Percentiles rank a stretch among this genome's conserved stretches.
Evolutionary conservation across 2,113 vertebrate species (phyloP).

Genomic region (Peromyscus leucopus): DNA sequence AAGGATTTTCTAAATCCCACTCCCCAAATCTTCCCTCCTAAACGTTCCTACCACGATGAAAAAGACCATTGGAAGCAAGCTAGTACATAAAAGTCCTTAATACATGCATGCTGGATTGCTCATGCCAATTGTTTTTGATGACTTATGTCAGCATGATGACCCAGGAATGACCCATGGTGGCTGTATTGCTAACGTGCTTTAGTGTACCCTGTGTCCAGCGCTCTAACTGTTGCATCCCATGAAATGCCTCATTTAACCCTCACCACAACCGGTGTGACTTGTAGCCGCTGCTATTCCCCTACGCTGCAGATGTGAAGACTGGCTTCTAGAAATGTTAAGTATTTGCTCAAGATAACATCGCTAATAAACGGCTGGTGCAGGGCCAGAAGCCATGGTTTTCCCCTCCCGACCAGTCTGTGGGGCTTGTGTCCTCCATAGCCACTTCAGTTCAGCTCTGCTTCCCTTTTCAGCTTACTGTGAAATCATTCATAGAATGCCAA

Average conservation of each 20-base stretch:
- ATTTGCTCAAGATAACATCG: background rate
- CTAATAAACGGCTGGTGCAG: background rate
- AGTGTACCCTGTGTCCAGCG: background rate
- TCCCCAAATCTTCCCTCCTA: background rate
- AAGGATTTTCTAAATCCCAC: conserved; percentile 5
- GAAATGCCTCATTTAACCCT: background rate
- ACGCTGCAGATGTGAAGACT: background rate
- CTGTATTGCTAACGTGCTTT: background rate
- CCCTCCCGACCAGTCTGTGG: background rate
- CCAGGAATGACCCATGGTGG: conserved; percentile 14
- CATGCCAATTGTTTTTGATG: conserved; percentile 39
- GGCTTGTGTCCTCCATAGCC: background rate
- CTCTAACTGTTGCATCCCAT: background rate
- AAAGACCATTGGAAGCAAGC: conserved; percentile 40
- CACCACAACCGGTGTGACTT: background rate
- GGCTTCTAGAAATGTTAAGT: conserved; percentile 44
- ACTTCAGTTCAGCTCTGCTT: background rate
- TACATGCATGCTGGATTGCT: background rate
- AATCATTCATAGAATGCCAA: background rate
- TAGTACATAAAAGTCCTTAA: background rate
- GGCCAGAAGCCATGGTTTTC: background rate
- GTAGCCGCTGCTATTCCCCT: background rate
- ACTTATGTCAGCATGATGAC: conserved; percentile 30
- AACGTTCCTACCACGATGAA: conserved; percentile 49
- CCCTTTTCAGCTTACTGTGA: background rate